Conservation (phyloP, 30 jellyfish, hydroid and myxozoan species). For the Rhopilema esculentum region DNA sequence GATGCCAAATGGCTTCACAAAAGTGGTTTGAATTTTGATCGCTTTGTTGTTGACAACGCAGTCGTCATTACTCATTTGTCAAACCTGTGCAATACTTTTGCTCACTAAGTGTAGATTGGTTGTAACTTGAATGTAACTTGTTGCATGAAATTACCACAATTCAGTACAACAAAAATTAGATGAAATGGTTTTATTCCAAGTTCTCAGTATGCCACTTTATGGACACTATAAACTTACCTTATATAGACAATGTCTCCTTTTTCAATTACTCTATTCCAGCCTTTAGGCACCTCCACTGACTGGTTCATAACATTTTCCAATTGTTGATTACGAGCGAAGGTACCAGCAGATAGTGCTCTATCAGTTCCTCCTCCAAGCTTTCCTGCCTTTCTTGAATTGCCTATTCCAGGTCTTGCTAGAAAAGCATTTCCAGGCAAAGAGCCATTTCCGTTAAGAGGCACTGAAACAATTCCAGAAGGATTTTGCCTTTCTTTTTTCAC, state of each 20-base stretch:
- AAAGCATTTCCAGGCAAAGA: background rate
- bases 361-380: background rate
- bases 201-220: too few relatives aligned
- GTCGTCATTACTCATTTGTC: too few relatives aligned
- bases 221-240: too few relatives aligned
- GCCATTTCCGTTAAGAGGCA: background rate
- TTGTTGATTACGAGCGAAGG: background rate
- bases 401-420: background rate
- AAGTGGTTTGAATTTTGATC: too few relatives aligned
- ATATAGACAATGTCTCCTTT: slow-evolving; percentile 21
- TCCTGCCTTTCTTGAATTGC: background rate
- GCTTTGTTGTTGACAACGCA: too few relatives aligned
- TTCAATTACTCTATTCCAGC: slow-evolving; percentile 30
- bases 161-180: too few relatives aligned
- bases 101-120: too few relatives aligned
- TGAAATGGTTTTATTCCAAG: too few relatives aligned
- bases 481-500: background rate
- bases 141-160: too few relatives aligned
- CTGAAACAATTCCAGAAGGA: background rate
- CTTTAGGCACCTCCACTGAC: slow-evolving; percentile 6
- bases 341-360: background rate
- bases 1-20: too few relatives aligned
- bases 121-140: too few relatives aligned
- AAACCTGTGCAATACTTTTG: too few relatives aligned
- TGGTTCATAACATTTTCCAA: background rate